Percentiles rank a stretch among this genome's conserved stretches.
Evolutionary conservation across 2,888 invertebrate species (phyloP).

Genomic region (Acleris literana): DNA sequence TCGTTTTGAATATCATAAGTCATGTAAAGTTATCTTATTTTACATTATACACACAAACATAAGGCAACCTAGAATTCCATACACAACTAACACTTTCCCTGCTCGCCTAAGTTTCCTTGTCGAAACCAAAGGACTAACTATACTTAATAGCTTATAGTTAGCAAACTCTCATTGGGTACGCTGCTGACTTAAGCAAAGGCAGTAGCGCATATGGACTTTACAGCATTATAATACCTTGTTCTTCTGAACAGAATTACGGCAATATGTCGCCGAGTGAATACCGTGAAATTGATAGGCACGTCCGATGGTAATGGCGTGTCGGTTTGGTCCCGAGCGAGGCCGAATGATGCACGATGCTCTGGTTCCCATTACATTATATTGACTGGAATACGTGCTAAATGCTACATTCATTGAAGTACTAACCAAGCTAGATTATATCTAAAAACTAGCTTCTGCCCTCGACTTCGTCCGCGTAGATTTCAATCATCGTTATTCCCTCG

Average conservation of each 20-base stretch:
- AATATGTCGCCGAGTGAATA: slow-evolving; percentile 10
- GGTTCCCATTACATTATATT: slow-evolving; percentile 8
- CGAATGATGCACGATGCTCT: slow-evolving; percentile 16
- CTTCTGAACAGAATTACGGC: background rate
- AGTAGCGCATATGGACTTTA: too few species aligned
- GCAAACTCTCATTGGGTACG: slow-evolving; percentile 3
- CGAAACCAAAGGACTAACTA: background rate
- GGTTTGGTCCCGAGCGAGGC: slow-evolving; percentile 7
- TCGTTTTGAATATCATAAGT: too few species aligned
- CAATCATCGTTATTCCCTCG: too few species aligned
- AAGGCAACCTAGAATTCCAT: background rate
- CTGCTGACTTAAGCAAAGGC: too few species aligned
- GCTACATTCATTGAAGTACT: background rate
- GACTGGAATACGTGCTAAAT: background rate
- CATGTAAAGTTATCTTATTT: too few species aligned
- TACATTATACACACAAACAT: background rate
- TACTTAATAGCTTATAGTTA: slow-evolving; percentile 14
- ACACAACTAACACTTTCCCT: background rate
- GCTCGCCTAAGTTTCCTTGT: slow-evolving; percentile 1
- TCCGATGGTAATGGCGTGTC: slow-evolving; percentile 8
- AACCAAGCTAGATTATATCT: too few species aligned
- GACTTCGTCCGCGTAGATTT: too few species aligned
- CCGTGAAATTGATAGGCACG: slow-evolving; percentile 32
- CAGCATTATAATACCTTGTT: too few species aligned
- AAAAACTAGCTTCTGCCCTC: too few species aligned